A percentile compares a stretch with the other conserved stretches of the same genome.
Conservation (phyloP, 1,140 invertebrate species). For the Lasioglossum baleicum region DNA sequence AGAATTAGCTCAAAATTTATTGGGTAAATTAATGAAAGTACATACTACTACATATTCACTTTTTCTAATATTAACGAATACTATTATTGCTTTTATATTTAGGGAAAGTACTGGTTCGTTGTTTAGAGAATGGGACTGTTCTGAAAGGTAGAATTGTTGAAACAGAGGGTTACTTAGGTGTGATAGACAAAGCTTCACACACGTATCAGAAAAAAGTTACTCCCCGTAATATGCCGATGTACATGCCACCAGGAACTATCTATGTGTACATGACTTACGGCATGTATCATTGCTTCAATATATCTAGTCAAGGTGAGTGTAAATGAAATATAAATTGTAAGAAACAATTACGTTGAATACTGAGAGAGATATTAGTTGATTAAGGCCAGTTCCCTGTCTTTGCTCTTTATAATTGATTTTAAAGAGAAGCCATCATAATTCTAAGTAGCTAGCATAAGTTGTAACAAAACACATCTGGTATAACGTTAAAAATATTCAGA, state of each 20-base stretch:
- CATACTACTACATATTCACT: too few species aligned
- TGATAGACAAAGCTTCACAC: conserved; percentile 87
- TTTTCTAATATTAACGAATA: too few species aligned
- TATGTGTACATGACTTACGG: conserved; percentile 92
- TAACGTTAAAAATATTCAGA: conserved; percentile 73
- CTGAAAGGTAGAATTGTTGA: conserved; percentile 87
- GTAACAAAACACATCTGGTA: neutral
- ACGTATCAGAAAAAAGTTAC: conserved; percentile 85
- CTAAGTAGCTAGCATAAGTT: neutral
- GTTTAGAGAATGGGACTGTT: conserved; percentile 79
- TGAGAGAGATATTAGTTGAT: neutral
- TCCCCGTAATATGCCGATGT: conserved; percentile 87
- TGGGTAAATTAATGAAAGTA: conserved; percentile 77
- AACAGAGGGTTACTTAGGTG: conserved; percentile 89
- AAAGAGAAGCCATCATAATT: neutral
- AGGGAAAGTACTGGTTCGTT: conserved; percentile 83
- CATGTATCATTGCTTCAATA: conserved; percentile 91
- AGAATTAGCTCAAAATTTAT: conserved; percentile 81
- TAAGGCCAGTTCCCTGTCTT: neutral
- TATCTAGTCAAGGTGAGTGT: conserved; percentile 85
- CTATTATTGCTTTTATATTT: conserved; percentile 6
- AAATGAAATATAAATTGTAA: neutral
- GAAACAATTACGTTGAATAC: neutral
- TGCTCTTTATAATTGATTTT: too few species aligned
- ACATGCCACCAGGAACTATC: conserved; percentile 88